phyloP scores from a whole-genome alignment of 1,140 invertebrate genomes.

The Lucilia sericata region DNA sequence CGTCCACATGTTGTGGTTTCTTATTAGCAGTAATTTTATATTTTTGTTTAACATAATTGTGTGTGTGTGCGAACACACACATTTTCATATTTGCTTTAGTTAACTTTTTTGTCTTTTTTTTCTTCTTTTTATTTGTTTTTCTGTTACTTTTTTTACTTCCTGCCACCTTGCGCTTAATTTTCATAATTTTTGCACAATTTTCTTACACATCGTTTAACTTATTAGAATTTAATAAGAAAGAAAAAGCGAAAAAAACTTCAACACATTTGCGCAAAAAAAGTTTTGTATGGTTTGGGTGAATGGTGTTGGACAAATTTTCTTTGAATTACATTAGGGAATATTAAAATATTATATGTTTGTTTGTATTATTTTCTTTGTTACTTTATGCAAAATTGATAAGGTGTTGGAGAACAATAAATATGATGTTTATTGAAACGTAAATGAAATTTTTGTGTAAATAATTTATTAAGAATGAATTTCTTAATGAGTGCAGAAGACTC shows the following conservation, averaged over 20 bases:
- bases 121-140: not conserved
- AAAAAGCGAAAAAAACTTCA: not conserved
- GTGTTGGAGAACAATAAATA: not conserved
- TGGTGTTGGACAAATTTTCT: not conserved
- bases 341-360: not conserved
- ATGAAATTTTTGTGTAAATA: too few relatives aligned
- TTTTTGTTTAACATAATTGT: conserved; percentile 1
- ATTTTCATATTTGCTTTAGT: not conserved
- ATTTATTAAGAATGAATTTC: too few relatives aligned
- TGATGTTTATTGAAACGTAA: not conserved
- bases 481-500: too few relatives aligned
- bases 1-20: conserved; percentile 22
- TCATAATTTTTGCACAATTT: conserved; percentile 29
- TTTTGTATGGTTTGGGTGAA: not conserved
- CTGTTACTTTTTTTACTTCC: not conserved
- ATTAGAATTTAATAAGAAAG: conserved; percentile 17
- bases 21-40: conserved; percentile 21
- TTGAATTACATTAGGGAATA: not conserved
- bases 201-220: conserved; percentile 14
- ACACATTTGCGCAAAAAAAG: not conserved
- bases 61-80: not conserved
- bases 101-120: too few relatives aligned
- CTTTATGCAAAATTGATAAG: not conserved
- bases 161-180: conserved; percentile 20
- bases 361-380: too few relatives aligned